Base-by-base conservation (phyloP, 2,888 invertebrate genomes). In the Melipona beecheii region DNA sequence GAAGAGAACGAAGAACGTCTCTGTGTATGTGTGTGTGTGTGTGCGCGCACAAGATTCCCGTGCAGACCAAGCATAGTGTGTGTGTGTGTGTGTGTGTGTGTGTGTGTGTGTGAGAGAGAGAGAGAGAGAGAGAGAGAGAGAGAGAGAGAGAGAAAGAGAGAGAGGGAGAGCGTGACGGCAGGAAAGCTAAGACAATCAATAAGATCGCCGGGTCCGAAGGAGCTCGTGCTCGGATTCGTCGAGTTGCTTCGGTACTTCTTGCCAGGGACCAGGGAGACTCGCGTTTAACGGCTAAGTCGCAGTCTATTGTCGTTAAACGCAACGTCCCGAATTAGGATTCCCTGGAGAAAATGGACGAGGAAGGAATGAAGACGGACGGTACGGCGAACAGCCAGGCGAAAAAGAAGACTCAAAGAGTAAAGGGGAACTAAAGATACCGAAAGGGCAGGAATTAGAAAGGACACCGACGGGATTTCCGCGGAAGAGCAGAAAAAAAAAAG, bases 101-200 rank as follows among this genome's bases (percentile, higher is more conserved):
- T 27, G n/a, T 73, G 75, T 43, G 73, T 64, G 31, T 31, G 3
- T 31, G 2, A 43, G 68, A 65, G 75, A 54, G 58, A 58, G 72
- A 58, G 62, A 74, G 72, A 66, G 36, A 21, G 54, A 54, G 21
- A 2, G 3, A 54, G 6, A 2, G 54, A 58, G 24, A 13, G 11
- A 75, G 56, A 72, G 65, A 68, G 27, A 15, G 31, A 64, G 65
- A 24, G 73, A 73, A 78, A 72, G 69, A 58, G 68, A 64, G 60
- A 71, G 80, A 71, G 81, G 76, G 73, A 71, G 52, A 81, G 75
- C 75, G 83, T 85, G 83, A 84, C 84, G 82, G 88, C 73, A 90
- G 84, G 87, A 90, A 85, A 88, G 87, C 83, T 91, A 90, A 91
- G 92, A 92, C 91, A 92, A 92, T 92, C 92, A 91, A 92, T 92